These are phyloP conservation scores for Sinotaia quadrata DNA, from an alignment of 2,888 invertebrate species.

Conservation along the genomic window DNA sequence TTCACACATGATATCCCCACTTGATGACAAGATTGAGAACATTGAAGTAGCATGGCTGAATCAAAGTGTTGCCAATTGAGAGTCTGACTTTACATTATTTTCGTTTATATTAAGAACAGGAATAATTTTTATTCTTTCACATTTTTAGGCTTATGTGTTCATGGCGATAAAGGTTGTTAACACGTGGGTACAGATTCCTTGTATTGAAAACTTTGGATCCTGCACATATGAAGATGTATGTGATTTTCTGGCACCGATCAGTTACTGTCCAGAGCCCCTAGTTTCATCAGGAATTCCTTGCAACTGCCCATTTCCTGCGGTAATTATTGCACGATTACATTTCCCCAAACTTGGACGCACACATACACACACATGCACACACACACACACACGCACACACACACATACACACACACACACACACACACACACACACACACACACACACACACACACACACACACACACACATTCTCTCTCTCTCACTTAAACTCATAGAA, in stretches of 20 bases:
- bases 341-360: background rate
- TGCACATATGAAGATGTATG: slow-evolving; percentile 56
- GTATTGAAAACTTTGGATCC: slow-evolving; percentile 54
- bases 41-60: no score
- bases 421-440: slow-evolving; percentile 8
- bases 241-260: slow-evolving; percentile 36
- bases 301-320: slow-evolving; percentile 43
- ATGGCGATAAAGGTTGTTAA: slow-evolving; percentile 44
- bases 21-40: no score
- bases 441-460: background rate
- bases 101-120: no score
- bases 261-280: slow-evolving; percentile 33
- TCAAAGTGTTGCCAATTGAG: no score
- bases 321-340: background rate
- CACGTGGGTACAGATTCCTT: slow-evolving; percentile 51
- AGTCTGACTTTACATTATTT: no score
- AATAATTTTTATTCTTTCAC: no score
- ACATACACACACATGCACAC: slow-evolving; percentile 7
- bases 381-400: slow-evolving; percentile 3
- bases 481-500: background rate
- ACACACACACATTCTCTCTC: no score
- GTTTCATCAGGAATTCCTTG: slow-evolving; percentile 34
- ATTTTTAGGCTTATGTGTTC: slow-evolving; percentile 47
- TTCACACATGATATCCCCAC: no score
- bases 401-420: slow-evolving; percentile 10